These are phyloP conservation scores for Brachionus paranguensis DNA, from an alignment of 1,140 invertebrate species.

Conservation along the genomic window DNA sequence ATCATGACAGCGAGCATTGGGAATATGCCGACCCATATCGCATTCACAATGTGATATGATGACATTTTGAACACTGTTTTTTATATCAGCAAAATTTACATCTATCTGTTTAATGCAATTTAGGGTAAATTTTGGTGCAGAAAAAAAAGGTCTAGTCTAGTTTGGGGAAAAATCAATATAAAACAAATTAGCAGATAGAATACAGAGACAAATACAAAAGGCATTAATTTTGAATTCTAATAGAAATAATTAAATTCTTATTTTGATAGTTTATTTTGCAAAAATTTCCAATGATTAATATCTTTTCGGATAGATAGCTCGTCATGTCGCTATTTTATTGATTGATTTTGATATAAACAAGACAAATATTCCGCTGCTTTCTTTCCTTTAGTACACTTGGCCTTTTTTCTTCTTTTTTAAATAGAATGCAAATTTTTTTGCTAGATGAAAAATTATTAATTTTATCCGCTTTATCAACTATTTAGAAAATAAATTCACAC, in stretches of 20 bases:
- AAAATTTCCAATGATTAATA: background rate
- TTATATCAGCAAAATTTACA: background rate
- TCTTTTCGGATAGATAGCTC: background rate
- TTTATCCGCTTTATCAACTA: background rate
- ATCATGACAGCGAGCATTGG: constrained; percentile 29
- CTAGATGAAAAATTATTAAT: no score
- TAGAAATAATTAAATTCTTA: background rate
- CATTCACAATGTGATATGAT: constrained; percentile 37
- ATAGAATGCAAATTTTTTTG: background rate
- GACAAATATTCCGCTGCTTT: background rate
- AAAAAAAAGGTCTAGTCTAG: background rate
- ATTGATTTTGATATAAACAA: background rate
- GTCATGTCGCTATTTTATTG: background rate
- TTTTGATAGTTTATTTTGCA: background rate
- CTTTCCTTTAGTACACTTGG: background rate
- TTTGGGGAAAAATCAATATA: background rate
- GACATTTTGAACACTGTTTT: constrained; percentile 21
- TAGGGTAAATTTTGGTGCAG: background rate
- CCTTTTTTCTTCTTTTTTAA: background rate
- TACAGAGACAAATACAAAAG: background rate
- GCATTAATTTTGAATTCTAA: background rate
- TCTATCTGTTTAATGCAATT: background rate
- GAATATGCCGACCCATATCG: constrained; percentile 37
- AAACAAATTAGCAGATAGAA: background rate
- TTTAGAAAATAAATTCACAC: no score